Conservation (phyloP, 2,113 vertebrate genomes). For the Hemicordylus capensis region DNA sequence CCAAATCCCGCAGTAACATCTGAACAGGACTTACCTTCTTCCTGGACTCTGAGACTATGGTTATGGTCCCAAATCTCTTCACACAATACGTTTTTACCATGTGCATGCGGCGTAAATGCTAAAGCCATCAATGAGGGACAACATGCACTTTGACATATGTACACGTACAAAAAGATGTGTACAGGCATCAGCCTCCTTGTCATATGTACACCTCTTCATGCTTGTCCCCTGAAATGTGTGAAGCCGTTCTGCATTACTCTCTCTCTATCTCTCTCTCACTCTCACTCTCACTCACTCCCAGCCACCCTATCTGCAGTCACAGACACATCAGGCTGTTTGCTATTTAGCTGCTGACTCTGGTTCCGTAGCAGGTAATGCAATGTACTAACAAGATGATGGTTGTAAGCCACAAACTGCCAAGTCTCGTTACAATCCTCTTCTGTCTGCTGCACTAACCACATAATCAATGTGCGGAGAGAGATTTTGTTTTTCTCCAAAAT, state of each 20-base stretch:
- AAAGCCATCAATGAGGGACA: too few relatives aligned
- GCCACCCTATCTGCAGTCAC: not conserved
- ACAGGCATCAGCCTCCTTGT: not conserved
- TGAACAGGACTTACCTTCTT: not conserved
- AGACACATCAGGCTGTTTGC: not conserved
- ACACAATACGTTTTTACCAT: not conserved
- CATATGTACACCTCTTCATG: not conserved
- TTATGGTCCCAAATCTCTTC: not conserved
- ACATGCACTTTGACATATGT: too few relatives aligned
- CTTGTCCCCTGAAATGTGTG: not conserved
- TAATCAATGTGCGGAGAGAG: not conserved
- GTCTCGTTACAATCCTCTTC: slow-evolving; percentile 2
- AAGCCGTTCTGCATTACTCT: too few relatives aligned
- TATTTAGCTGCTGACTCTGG: not conserved
- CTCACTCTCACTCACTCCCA: not conserved
- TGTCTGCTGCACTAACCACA: slow-evolving; percentile 2
- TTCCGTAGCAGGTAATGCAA: not conserved
- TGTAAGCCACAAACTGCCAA: slow-evolving; percentile 24
- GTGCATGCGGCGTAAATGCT: too few relatives aligned
- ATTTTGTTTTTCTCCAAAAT: not conserved
- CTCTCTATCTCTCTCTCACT: too few relatives aligned
- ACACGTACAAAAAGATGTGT: not conserved
- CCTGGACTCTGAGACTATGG: not conserved
- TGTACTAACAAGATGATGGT: slow-evolving; percentile 23
- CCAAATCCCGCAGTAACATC: not conserved